Evolutionary conservation across 2,888 invertebrate species (phyloP), one percentile per base, ranked within the genome.

Genomic region (Drepanosiphum platanoidis): DNA sequence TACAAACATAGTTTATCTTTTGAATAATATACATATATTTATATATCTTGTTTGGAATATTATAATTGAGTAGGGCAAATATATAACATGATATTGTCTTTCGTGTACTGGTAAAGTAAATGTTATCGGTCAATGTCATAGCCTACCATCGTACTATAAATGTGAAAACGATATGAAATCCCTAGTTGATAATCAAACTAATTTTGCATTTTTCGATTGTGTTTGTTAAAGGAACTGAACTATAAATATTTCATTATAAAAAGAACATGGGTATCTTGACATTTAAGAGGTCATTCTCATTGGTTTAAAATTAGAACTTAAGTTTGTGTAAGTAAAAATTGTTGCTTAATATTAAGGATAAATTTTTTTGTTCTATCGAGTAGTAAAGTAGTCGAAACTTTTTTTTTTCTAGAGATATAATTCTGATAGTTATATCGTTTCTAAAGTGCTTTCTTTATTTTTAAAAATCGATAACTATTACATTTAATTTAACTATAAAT

Each of bases 1-100:
- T 34, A 75, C 30, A 64, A 36, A 30, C 30, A 61, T 61, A 61
- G 61, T 27, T 36, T 36, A 34, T 58, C 34, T 18, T 39, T 39
- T 61, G 13, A 77, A 58, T 58, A 58, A 77, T 75, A 75, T 64
- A 34, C 52, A 58, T 34, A 3, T 34, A 34, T 27, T 34, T 75
- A 75, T 58, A 7, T 75, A 34, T 58, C 1, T 46, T n/a, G 39
- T 5, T 39, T 72, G 42, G n/a, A 42, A 39, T 61, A 61, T 61
- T 15, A 61, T 61, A n/a, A n/a, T n/a, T n/a, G n/a, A n/a, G n/a
- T n/a, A n/a, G n/a, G n/a, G n/a, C n/a, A n/a, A n/a, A n/a, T n/a
- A n/a, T n/a, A n/a, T n/a, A n/a, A n/a, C n/a, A n/a, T n/a, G n/a
- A n/a, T n/a, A n/a, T n/a, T n/a, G n/a, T n/a, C 4, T 22, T 52